These are phyloP conservation scores for Elymnias hypermnestra DNA, from an alignment of 1,140 invertebrate species.

Conservation along the genomic window DNA sequence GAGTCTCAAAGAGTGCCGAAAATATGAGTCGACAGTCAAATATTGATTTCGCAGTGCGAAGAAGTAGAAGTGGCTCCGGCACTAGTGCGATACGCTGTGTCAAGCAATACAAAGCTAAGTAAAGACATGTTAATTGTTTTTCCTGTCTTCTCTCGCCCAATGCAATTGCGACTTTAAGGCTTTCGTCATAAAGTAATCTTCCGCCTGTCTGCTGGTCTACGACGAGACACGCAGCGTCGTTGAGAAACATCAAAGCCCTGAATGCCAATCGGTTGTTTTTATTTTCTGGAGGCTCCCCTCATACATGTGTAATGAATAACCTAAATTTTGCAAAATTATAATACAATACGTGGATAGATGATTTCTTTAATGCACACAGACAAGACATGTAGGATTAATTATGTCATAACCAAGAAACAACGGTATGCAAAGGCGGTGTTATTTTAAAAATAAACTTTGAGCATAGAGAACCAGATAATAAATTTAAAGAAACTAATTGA, in stretches of 20 bases:
- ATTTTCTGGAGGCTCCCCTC: conserved; percentile 25
- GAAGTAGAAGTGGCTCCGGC: too few relatives aligned
- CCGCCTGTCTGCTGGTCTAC: background rate
- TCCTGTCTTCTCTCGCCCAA: conserved; percentile 9
- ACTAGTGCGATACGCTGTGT: too few relatives aligned
- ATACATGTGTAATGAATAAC: conserved; percentile 16
- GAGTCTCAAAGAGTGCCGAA: conserved; percentile 2
- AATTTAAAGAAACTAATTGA: too few relatives aligned
- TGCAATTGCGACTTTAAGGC: background rate
- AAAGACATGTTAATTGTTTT: conserved; percentile 28
- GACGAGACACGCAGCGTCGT: conserved; percentile 7
- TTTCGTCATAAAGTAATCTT: background rate
- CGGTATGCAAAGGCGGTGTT: too few relatives aligned
- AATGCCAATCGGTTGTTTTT: conserved; percentile 36
- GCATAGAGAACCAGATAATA: too few relatives aligned
- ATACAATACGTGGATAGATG: too few relatives aligned
- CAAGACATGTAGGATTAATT: too few relatives aligned
- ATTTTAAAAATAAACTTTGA: too few relatives aligned
- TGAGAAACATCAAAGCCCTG: conserved; percentile 28
- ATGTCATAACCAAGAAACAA: too few relatives aligned
- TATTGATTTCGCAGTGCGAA: conserved; percentile 16
- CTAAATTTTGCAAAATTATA: conserved; percentile 5
- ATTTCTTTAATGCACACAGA: too few relatives aligned
- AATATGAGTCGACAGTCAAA: conserved; percentile 13
- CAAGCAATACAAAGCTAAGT: conserved; percentile 21